Evolutionary conservation across 2,888 invertebrate species (phyloP).

Genomic region (Rutpela maculata): DNA sequence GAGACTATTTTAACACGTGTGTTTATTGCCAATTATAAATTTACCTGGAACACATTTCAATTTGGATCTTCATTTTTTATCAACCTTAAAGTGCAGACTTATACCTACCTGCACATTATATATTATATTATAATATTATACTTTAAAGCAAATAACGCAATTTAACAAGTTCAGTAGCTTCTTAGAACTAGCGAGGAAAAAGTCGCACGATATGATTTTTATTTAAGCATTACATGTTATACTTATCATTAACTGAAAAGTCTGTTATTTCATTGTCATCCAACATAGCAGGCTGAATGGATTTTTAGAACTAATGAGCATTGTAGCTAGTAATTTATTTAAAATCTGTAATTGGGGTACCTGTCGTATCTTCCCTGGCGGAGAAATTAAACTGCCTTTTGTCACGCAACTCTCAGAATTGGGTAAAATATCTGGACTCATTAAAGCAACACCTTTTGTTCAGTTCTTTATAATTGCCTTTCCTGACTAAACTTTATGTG

Average conservation of each 20-base stretch:
- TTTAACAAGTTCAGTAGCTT: slow-evolving; percentile 22
- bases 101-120: background rate
- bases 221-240: slow-evolving; percentile 23
- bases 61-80: background rate
- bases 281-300: slow-evolving; percentile 39
- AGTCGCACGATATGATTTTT: slow-evolving; percentile 29
- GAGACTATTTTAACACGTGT: no score
- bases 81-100: background rate
- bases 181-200: slow-evolving; percentile 7
- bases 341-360: slow-evolving; percentile 58
- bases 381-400: slow-evolving; percentile 53
- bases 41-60: background rate
- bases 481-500: slow-evolving; percentile 2
- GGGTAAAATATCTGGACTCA: slow-evolving; percentile 40
- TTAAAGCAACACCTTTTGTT: slow-evolving; percentile 11
- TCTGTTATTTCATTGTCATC: slow-evolving; percentile 42
- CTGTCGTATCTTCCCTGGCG: slow-evolving; percentile 55
- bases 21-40: background rate
- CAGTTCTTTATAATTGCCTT: slow-evolving; percentile 14
- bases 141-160: slow-evolving; percentile 14
- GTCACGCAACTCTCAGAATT: slow-evolving; percentile 53
- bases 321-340: slow-evolving; percentile 55
- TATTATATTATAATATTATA: slow-evolving; percentile 2
- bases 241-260: slow-evolving; percentile 28
- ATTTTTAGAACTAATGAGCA: slow-evolving; percentile 53